Conservation (phyloP, 2,113 vertebrate genomes). For the Myotis yumanensis region DNA sequence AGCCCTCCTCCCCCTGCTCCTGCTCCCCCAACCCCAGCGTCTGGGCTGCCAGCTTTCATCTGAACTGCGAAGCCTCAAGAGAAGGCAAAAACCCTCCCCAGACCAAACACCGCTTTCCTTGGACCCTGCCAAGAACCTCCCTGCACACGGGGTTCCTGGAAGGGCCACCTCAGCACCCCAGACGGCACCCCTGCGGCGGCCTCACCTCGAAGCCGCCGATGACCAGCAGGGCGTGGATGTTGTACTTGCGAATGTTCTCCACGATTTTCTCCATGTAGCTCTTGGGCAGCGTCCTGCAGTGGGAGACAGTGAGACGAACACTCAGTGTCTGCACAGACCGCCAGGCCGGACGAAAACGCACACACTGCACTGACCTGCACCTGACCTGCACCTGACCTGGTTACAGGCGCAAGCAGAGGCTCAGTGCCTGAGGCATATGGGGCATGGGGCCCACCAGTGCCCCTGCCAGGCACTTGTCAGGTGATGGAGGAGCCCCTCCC, state of each 20-base stretch:
- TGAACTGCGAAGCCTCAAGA: not conserved
- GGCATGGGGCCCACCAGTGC: no score
- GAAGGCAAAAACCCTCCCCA: not conserved
- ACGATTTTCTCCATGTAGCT: conserved; percentile 90
- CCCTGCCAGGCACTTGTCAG: not conserved
- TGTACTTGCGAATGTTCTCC: conserved; percentile 87
- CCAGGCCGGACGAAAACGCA: rapidly evolving
- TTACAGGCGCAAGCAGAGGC: not conserved
- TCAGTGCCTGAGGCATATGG: no score
- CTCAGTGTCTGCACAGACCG: rapidly evolving
- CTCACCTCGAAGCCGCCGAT: conserved; percentile 96
- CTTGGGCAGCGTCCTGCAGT: conserved; percentile 90
- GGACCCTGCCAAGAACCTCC: not conserved
- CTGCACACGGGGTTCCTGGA: rapidly evolving
- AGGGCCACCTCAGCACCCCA: not conserved
- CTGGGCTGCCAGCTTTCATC: rapidly evolving
- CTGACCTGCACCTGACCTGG: no score
- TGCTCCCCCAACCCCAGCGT: not conserved
- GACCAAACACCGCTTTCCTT: not conserved
- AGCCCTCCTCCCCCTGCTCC: no score
- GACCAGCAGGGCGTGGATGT: conserved; percentile 92
- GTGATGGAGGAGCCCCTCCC: not conserved
- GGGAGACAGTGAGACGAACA: not conserved
- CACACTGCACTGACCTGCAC: not conserved
- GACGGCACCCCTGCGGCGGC: not conserved